Evolutionary conservation across 2,888 invertebrate species (phyloP), one percentile per base, ranked within the genome.

Genomic region (Dryocosmus kuriphilus): DNA sequence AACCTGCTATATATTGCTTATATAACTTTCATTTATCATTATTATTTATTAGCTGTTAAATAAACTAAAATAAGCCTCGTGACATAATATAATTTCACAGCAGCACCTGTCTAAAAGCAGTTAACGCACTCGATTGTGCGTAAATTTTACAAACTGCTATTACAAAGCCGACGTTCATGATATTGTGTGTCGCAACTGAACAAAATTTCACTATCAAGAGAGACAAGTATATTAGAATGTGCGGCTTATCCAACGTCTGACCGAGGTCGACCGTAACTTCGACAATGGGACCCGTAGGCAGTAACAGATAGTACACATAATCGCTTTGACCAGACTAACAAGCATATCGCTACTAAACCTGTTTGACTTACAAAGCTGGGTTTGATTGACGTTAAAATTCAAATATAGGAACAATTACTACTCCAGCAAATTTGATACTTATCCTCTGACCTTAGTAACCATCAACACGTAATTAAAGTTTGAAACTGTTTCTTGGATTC

Each of bases 201-300:
- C 71, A 51, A n/a, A n/a, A 71, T 71, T 71, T 71, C 71, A 46
- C 46, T n/a, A 71, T 51, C n/a, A n/a, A 46, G 46, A 71, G 11
- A 11, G 27, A 41, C 65, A 65, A 65, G 65, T 65, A 65, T 65
- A 65, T 65, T 65, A 65, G 24, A 38, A 22, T 65, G 24, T 41
- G 65, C 24, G 65, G 30, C 51, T 71, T 51, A 71, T 71, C 51
- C 30, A 51, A 71, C n/a, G 71, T 30, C 51, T 71, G 71, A 32
- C 32, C 71, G 32, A 71, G 51, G 30, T 71, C 32, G 71, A 30
- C 67, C 71, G 51, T 55, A 71, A 51, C 71, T 30, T 71, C 24
- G 51, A 71, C 38, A 65, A 41, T 65, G 38, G 8, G 41, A 71
- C 46, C 71, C 71, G 46, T 30, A 71, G 71, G 71, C 32, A 71